Conservation (phyloP, 92 coral and sea anemone species). For the Zoanthus sansibaricus region DNA sequence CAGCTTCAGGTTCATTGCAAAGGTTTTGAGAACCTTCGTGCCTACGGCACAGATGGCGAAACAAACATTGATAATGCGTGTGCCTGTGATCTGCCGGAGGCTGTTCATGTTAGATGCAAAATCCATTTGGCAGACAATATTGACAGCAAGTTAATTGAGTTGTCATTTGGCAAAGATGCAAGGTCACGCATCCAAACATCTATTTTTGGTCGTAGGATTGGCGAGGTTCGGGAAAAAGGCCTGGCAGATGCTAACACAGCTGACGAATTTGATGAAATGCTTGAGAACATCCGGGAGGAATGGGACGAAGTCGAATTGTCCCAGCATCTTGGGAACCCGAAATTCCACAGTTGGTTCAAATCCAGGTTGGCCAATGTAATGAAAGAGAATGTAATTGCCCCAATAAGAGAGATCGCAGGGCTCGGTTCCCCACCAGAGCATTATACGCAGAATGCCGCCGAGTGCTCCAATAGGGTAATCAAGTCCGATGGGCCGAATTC, state of each 20-base stretch:
- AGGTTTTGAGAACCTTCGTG: constrained; percentile 48
- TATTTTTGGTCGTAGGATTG: background rate
- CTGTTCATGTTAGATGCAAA: constrained; percentile 60
- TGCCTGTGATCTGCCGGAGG: constrained; percentile 60
- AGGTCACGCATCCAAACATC: background rate
- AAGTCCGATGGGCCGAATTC: constrained; percentile 63
- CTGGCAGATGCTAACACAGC: background rate
- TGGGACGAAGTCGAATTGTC: background rate
- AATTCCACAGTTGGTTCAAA: background rate
- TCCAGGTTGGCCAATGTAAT: background rate
- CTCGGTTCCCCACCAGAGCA: constrained; percentile 59
- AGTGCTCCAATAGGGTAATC: constrained; percentile 39
- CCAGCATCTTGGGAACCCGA: background rate
- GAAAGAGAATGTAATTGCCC: constrained; percentile 35
- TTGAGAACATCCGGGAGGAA: background rate
- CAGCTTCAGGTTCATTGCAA: constrained; percentile 55
- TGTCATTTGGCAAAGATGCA: background rate
- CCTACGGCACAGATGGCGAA: constrained; percentile 70
- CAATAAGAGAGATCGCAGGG: constrained; percentile 57
- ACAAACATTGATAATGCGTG: constrained; percentile 56
- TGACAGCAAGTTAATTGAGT: background rate
- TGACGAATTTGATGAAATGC: background rate
- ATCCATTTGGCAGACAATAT: constrained; percentile 37
- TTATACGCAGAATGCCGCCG: constrained; percentile 59
- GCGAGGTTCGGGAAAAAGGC: background rate